phyloP scores from a whole-genome alignment of 1,140 invertebrate genomes.

The Copidosoma floridanum region DNA sequence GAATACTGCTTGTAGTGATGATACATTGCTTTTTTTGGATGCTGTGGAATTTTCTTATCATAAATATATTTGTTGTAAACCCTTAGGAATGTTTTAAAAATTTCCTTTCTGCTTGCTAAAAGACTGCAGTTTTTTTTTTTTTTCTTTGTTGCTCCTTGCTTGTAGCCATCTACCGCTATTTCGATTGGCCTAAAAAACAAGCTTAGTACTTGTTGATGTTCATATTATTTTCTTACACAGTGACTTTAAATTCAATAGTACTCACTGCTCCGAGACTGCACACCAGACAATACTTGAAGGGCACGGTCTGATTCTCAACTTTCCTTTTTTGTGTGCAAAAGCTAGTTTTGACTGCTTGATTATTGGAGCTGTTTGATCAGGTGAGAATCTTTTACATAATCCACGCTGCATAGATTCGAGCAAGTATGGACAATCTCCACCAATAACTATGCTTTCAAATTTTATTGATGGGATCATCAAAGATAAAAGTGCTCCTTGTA shows the following conservation, averaged over 20 bases:
- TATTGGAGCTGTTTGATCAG: slow-evolving; percentile 35
- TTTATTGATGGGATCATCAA: slow-evolving; percentile 71
- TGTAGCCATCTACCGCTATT: slow-evolving; percentile 75
- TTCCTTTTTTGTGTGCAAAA: slow-evolving; percentile 54
- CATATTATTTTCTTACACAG: not conserved
- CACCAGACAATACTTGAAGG: slow-evolving; percentile 66
- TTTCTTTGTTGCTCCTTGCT: slow-evolving; percentile 79
- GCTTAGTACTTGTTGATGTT: not conserved
- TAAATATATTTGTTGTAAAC: slow-evolving; percentile 46
- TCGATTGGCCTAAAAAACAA: slow-evolving; percentile 61
- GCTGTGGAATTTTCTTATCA: slow-evolving; percentile 26
- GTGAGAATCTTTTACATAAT: slow-evolving; percentile 55
- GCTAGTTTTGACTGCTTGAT: slow-evolving; percentile 43
- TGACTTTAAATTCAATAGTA: not conserved
- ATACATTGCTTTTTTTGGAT: slow-evolving; percentile 51
- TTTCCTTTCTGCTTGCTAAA: slow-evolving; percentile 63
- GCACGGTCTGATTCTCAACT: slow-evolving; percentile 54
- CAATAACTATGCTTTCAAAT: slow-evolving; percentile 71
- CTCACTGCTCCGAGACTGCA: slow-evolving; percentile 50
- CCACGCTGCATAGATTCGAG: slow-evolving; percentile 67
- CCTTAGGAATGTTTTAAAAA: slow-evolving; percentile 62
- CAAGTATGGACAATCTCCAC: slow-evolving; percentile 65
- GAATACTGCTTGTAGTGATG: slow-evolving; percentile 46
- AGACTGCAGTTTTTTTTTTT: slow-evolving; percentile 63
- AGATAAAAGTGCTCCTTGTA: slow-evolving; percentile 78